Base-by-base conservation (phyloP, 2,113 vertebrate species). In the Canis aureus region DNA sequence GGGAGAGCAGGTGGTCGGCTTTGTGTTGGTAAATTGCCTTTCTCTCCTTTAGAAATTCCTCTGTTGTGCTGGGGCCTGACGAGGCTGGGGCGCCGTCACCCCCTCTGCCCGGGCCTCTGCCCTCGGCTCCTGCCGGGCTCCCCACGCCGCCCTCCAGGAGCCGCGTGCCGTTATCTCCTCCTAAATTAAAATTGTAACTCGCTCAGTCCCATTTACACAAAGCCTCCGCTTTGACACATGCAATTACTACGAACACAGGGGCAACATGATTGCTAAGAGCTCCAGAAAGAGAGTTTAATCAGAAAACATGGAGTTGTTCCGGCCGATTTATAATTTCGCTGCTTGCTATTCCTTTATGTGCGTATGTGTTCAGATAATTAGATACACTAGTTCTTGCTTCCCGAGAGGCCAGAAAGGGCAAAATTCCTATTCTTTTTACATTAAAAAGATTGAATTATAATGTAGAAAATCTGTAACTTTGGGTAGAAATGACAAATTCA, bases 11-110 rank as follows among this genome's bases (percentile, higher is more conserved):
- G 99, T 99, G 78, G 99, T 98, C 98, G 98, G 99, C 98, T 99
- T 99, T 98, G 99, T 99, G 99, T 99, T 99, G 99, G 99, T 99
- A 99, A 99, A 99, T 99, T 99, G 99, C 99, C 99, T 99, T 99
- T 98, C 99, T 98, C 99, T 99, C 98, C 97, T 99, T 98, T 98
- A 99, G 99, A 99, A 99, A 99, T 99, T 99, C 99, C 98, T 97
- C 98, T 95, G 98, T 98, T 97, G 93, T 97, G 97, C 97, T 95
- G 97, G 95, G 97, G 89, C 98, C 98, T 98, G 99, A 99, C 98
- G 98, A 98, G 98, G 98, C 97, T 98, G 98, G 96, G 73, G 95
- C 97, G 97, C 97, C 59, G 11, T 6, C 57, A 98, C 98, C 98
- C 99, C 99, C 97, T 74, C 60, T 55, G 97, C 97, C 98, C 88